Conservation (phyloP, 2,888 invertebrate genomes). For the Cistogaster globosa region DNA sequence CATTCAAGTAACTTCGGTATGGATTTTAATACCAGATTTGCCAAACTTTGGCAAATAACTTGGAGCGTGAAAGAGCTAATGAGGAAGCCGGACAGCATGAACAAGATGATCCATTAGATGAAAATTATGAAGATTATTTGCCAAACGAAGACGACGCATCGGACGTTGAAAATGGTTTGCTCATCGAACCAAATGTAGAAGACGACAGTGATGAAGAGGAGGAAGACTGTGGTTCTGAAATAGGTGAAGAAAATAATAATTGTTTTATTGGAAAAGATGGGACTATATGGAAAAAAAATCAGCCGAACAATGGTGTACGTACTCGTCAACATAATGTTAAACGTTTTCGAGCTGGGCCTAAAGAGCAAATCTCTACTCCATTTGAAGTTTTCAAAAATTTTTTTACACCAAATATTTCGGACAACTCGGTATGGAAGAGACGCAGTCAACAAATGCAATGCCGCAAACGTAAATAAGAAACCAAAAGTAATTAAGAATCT, state of each 20-base stretch:
- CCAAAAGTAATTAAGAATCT: background rate
- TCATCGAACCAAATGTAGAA: slow-evolving; percentile 15
- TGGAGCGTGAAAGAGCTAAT: slow-evolving; percentile 9
- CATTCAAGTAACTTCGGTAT: background rate
- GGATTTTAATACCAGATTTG: slow-evolving; percentile 1
- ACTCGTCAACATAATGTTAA: no score
- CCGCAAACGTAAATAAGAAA: background rate
- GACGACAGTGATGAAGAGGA: background rate
- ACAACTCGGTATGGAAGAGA: background rate
- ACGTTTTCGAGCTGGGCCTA: slow-evolving; percentile 17
- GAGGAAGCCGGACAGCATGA: slow-evolving; percentile 6
- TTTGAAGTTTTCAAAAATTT: no score
- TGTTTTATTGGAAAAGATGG: slow-evolving; percentile 1
- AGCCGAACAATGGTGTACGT: background rate
- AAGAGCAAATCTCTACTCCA: slow-evolving; percentile 20
- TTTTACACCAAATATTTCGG: slow-evolving; percentile 49
- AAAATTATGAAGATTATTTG: slow-evolving; percentile 19
- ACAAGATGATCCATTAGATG: background rate
- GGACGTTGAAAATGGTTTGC: background rate
- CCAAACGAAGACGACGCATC: slow-evolving; percentile 15
- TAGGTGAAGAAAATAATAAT: background rate
- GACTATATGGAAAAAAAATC: background rate
- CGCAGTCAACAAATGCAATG: slow-evolving; percentile 12
- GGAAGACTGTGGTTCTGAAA: slow-evolving; percentile 3
- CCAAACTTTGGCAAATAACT: background rate